These are phyloP conservation scores for Epistrophella euchroma DNA, from an alignment of 2,888 invertebrate genomes.

Conservation along the genomic window DNA sequence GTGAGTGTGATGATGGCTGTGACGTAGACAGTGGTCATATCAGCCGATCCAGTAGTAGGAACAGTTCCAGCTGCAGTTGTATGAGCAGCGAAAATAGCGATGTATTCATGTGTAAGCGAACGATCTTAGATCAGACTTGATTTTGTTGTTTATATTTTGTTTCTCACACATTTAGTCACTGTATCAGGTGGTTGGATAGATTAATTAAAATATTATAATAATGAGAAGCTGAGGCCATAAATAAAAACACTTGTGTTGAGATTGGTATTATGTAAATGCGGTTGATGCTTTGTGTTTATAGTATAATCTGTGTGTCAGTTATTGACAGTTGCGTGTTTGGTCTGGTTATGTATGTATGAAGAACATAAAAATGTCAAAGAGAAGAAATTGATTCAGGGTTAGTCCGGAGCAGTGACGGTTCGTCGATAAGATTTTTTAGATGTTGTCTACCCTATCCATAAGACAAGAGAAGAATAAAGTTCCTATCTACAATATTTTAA, in stretches of 20 bases:
- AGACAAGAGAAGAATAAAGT: no score
- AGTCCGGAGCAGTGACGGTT: no score
- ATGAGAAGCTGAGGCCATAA: conserved; percentile 69
- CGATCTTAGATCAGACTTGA: conserved; percentile 27
- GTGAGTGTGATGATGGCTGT: conserved; percentile 50
- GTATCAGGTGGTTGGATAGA: conserved; percentile 43
- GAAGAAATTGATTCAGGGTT: conserved; percentile 53
- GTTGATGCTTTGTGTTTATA: conserved; percentile 27
- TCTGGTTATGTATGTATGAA: not conserved
- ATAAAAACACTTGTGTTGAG: conserved; percentile 4
- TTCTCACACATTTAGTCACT: conserved; percentile 24
- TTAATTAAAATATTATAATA: conserved; percentile 52
- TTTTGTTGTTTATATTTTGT: conserved; percentile 33
- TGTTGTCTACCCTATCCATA: no score
- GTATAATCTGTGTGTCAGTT: not conserved
- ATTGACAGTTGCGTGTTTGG: conserved; percentile 22
- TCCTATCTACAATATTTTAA: no score
- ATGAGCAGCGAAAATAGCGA: conserved; percentile 60
- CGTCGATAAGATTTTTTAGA: no score
- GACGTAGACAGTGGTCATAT: conserved; percentile 68
- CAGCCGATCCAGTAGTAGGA: conserved; percentile 66
- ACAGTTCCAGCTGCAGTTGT: conserved; percentile 56
- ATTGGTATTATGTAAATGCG: conserved; percentile 62
- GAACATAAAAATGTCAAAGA: conserved; percentile 12
- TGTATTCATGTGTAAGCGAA: conserved; percentile 72